These are phyloP conservation scores for Anas flavirostris DNA, from an alignment of 2,797 vertebrate genomes.

Conservation along the genomic window DNA sequence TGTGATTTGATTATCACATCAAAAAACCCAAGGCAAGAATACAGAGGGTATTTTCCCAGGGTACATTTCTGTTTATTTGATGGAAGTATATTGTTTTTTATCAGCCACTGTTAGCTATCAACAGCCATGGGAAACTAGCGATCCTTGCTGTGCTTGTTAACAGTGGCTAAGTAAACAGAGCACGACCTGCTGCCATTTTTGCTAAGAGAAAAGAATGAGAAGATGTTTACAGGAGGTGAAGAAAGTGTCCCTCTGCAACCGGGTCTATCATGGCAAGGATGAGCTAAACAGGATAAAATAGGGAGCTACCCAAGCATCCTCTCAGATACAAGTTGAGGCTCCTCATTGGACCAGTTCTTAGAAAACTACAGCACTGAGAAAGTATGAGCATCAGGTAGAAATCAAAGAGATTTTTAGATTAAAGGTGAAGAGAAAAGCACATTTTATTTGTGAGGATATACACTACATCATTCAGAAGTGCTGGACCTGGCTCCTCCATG, in stretches of 20 bases:
- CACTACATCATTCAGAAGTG: not conserved
- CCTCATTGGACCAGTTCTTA: not conserved
- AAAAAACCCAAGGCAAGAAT: not conserved
- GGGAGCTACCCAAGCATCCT: not conserved
- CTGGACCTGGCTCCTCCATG: not conserved
- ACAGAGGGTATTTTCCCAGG: not conserved
- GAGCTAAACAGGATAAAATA: not conserved
- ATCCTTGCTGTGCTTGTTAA: not conserved
- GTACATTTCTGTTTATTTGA: not conserved
- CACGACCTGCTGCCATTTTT: not conserved
- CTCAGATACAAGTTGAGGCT: not conserved
- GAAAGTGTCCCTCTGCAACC: not conserved
- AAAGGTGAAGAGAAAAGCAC: not conserved
- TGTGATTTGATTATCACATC: not conserved
- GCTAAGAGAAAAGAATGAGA: not conserved
- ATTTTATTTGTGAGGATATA: not conserved
- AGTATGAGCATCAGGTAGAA: not conserved
- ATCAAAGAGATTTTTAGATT: conserved; percentile 10
- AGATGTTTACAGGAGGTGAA: not conserved
- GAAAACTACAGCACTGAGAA: not conserved
- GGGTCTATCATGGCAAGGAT: not conserved
- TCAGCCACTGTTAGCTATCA: not conserved
- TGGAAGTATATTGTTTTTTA: not conserved
- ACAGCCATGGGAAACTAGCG: not conserved
- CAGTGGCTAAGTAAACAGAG: not conserved